Evolutionary conservation across 2,113 vertebrate genomes (phyloP).

Genomic region (Mus pahari): DNA sequence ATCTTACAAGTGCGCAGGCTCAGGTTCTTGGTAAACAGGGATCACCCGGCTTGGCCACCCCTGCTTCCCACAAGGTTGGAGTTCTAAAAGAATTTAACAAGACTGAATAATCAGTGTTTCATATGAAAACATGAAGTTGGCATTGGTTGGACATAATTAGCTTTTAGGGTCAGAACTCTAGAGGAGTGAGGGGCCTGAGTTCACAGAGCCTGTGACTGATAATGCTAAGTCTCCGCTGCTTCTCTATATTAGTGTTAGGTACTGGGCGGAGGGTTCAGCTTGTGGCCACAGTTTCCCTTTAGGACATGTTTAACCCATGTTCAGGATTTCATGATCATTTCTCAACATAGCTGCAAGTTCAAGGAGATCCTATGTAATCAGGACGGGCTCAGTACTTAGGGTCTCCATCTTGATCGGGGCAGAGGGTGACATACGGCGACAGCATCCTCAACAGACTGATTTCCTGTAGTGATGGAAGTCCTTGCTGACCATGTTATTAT

Average conservation of each 20-base stretch:
- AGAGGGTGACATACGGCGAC: background rate
- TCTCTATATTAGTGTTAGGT: accelerated
- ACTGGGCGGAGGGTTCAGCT: background rate
- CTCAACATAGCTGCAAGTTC: background rate
- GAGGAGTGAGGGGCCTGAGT: background rate
- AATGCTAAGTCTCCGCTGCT: background rate
- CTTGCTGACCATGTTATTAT: conserved; percentile 72
- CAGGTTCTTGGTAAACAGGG: too few relatives aligned
- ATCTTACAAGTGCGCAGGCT: too few relatives aligned
- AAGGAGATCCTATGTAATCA: background rate
- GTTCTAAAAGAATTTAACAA: conserved; percentile 47
- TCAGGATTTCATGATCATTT: background rate
- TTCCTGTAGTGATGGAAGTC: conserved; percentile 32
- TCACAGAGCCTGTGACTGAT: background rate
- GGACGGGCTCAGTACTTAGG: background rate
- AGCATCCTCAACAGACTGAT: background rate
- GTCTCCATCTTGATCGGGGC: background rate
- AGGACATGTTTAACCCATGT: background rate
- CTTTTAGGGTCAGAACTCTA: background rate
- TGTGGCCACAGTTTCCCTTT: background rate
- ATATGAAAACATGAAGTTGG: background rate
- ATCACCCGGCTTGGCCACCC: too few relatives aligned
- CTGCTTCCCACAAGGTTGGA: too few relatives aligned
- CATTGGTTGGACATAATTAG: background rate
- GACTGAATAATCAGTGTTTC: background rate